phyloP scores from a whole-genome alignment of 2,797 vertebrate genomes.

The Paguma larvata region DNA sequence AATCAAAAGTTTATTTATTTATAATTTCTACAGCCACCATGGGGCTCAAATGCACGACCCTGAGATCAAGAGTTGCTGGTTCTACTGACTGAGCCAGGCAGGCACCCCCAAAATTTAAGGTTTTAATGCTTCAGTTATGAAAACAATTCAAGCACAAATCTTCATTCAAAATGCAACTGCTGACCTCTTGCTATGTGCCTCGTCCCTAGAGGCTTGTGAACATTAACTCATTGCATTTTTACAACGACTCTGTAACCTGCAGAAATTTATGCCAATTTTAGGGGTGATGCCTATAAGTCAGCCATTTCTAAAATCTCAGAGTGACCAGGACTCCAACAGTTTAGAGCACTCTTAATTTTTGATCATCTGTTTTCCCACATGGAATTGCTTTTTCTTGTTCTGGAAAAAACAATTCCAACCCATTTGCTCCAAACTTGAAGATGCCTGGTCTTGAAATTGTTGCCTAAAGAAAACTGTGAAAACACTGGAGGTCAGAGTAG shows the following conservation, averaged over 20 bases:
- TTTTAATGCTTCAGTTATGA: conserved; percentile 19
- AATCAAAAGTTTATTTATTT: not conserved
- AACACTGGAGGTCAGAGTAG: not conserved
- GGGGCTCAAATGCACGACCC: not conserved
- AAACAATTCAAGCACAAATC: conserved; percentile 37
- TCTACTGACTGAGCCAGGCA: not conserved
- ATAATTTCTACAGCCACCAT: not conserved
- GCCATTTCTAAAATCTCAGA: not conserved
- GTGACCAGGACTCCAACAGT: not conserved
- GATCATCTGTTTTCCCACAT: not conserved
- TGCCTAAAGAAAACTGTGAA: conserved; percentile 43
- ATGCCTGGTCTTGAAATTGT: conserved; percentile 5
- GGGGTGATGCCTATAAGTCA: not conserved
- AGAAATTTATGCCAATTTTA: not conserved
- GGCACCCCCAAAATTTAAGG: not conserved
- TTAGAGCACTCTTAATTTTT: not conserved
- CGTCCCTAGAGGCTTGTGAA: not conserved
- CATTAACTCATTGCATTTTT: not conserved
- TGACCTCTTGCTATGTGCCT: not conserved
- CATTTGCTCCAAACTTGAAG: conserved; percentile 25
- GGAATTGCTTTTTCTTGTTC: conserved; percentile 29
- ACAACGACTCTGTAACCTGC: not conserved
- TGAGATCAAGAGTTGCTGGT: not conserved
- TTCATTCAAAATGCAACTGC: not conserved
- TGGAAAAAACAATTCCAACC: not conserved